Base-by-base conservation (phyloP, 2,888 invertebrate species). In the Eupithecia dodoneata region DNA sequence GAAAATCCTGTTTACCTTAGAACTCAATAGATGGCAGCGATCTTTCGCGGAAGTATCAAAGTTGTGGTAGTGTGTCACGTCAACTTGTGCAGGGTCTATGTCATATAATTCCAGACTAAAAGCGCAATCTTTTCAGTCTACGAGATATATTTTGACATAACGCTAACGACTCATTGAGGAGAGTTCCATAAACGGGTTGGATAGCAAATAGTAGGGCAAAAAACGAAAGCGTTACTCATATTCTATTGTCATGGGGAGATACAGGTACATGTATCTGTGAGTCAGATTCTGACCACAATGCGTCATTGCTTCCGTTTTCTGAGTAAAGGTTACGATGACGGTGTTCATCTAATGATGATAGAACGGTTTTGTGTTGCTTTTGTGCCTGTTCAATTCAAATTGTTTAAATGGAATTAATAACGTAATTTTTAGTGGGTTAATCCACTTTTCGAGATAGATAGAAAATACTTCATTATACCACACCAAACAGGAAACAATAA, bases 261-360 rank as follows among this genome's bases (percentile, higher is more conserved):
- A 77, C 70, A 77, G 79, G 80, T 80, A 76, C 72, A 74, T 76
- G 73, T 75, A 75, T 74, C 77, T 76, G 76, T 89, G 90, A 91
- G 76, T 90, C 91, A 90, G 71, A 75, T 71, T 79, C 76, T 85
- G 84, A 84, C 87, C 85, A 79, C 86, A 84, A 80, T 82, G 81
- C 81, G 83, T 86, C 83, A 84, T 63, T 78, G 81, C 83, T 84
- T 82, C 83, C 81, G 78, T 84, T 83, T 84, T 75, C 73, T 78
- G 73, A 84, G 84, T 84, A 87, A 69, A 77, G 82, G 80, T 84
- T 84, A 87, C 82, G 76, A 84, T 71, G 74, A 76, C 74, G 63
- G 71, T 52, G 75, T 65, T 77, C 75, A 66, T 66, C 41, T 42
- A 15, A 41, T 66, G 66, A 42, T 13, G 41, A 13, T 66, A 13